Conservation (phyloP, 2,113 vertebrate species). For the Globicephala melas region DNA sequence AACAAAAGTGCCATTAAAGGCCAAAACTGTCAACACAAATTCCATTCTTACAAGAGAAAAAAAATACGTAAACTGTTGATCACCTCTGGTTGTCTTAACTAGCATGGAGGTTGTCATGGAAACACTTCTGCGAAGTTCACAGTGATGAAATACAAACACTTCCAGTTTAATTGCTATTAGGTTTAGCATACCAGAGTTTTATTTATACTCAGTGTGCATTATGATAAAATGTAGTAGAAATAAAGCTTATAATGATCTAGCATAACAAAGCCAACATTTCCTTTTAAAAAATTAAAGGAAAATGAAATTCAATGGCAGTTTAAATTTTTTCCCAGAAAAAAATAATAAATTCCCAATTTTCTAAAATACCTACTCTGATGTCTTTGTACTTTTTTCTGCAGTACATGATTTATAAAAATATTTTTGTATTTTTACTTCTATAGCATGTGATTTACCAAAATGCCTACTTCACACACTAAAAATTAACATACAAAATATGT, state of each 20-base stretch:
- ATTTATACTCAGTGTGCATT: constrained; percentile 84
- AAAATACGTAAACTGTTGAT: constrained; percentile 91
- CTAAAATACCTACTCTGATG: constrained; percentile 58
- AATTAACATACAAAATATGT: not conserved
- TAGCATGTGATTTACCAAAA: not conserved
- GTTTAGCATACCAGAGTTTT: constrained; percentile 88
- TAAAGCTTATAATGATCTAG: constrained; percentile 81
- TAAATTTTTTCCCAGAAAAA: constrained; percentile 21
- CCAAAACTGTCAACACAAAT: constrained; percentile 99
- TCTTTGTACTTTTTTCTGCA: not conserved
- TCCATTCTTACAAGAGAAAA: constrained; percentile 89
- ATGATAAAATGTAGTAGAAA: constrained; percentile 84
- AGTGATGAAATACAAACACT: constrained; percentile 92
- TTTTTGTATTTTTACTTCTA: constrained; percentile 19
- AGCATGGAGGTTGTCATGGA: constrained; percentile 98
- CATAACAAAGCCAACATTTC: constrained; percentile 78
- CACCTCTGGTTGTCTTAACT: constrained; percentile 98
- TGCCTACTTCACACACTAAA: constrained; percentile 25
- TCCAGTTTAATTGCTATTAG: constrained; percentile 95
- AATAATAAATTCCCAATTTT: constrained; percentile 19
- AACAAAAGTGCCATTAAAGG: constrained; percentile 98
- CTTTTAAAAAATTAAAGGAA: constrained; percentile 61
- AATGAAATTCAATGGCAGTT: constrained; percentile 70
- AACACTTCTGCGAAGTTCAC: constrained; percentile 95
- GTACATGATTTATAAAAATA: not conserved